Base-by-base conservation (phyloP, 2,113 vertebrate genomes). In the Sarotherodon lohbergeri region DNA sequence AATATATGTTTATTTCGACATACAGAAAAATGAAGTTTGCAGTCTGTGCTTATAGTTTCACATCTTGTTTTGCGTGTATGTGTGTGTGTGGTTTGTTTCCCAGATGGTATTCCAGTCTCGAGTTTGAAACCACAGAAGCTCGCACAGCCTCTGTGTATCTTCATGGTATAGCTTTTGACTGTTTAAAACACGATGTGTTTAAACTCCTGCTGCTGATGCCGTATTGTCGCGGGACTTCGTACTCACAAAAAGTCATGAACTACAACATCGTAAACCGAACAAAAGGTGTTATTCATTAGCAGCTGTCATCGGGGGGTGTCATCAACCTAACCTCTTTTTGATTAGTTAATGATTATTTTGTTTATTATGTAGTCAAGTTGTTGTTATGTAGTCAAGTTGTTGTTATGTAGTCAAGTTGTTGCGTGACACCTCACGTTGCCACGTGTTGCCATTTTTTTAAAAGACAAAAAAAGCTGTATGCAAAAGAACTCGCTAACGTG, bases 121-220 rank as follows among this genome's bases (percentile, higher is more conserved):
- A 48, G 73, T 50, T 19, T 78, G 46, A 48, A 52, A 32, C 73
- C 46, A 78, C 46, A 32, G 73, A 19, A 50, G 46, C 46, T 50
- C 6, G 7, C 27, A 8, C 27, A 78, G 16, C 27, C 9, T 32
- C 3, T 78, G 12, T 32, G 27, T 19, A 50, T 50, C 10, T 78
- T 78, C 24, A 76, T 32, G 46, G 16, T 32, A 16, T 5, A 8
- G 27, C 16, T 32, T 50, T 78, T 32, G 6, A 50, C 16, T n/a
- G 48, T 50, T 50, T 78, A 78, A 50, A 32, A 78, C 63, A 68
- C 3, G 19, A 43, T 27, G 9, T 32, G 16, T 78, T 50, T 7
- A 78, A 22, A 41, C 36, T 14, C 8, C 24, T 11, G 16, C 43
- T 0, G 46, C 71, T 78, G 27, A n/a, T 4, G 6, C 17, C 0